These are phyloP conservation scores for Drosophila bipectinata DNA, from an alignment of 1,140 invertebrate species.

Conservation along the genomic window DNA sequence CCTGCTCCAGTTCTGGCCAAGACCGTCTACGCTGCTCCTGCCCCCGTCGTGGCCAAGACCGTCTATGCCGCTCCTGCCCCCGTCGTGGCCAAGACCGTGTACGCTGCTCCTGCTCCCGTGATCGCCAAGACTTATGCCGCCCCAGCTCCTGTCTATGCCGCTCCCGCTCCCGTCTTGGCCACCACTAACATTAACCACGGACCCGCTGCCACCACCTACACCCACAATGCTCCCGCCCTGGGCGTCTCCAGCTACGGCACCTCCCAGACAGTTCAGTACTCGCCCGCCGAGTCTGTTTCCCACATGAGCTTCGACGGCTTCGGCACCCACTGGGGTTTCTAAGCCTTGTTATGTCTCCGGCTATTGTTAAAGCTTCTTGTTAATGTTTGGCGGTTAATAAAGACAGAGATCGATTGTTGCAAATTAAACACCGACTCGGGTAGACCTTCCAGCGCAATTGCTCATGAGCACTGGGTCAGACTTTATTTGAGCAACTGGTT, in stretches of 20 bases:
- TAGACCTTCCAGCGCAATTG: constrained; percentile 40
- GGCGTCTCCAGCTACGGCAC: constrained; percentile 83
- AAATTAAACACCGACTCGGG: constrained; percentile 40
- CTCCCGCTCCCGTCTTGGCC: constrained; percentile 62
- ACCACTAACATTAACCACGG: constrained; percentile 78
- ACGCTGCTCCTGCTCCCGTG: constrained; percentile 83
- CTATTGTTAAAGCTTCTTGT: constrained; percentile 56
- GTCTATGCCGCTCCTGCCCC: constrained; percentile 85
- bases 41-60: constrained; percentile 35
- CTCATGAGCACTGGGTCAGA: constrained; percentile 36
- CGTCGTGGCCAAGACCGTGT: constrained; percentile 63
- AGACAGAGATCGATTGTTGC: constrained; percentile 56
- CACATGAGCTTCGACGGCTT: constrained; percentile 85
- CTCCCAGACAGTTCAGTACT: constrained; percentile 84
- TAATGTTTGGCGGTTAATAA: constrained; percentile 58
- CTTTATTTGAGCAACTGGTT: constrained; percentile 33
- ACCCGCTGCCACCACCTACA: constrained; percentile 71
- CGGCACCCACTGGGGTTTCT: constrained; percentile 85
- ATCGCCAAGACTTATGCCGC: constrained; percentile 78
- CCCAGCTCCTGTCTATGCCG: constrained; percentile 84
- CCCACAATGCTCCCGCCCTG: constrained; percentile 80
- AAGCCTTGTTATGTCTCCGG: constrained; percentile 42
- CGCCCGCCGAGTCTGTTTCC: constrained; percentile 85
- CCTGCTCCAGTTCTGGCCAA: constrained; percentile 51
- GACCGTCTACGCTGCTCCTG: constrained; percentile 33